Evolutionary conservation across 2,888 invertebrate genomes (phyloP), one percentile per base, ranked within the genome.

Genomic region (Linyphia triangularis): DNA sequence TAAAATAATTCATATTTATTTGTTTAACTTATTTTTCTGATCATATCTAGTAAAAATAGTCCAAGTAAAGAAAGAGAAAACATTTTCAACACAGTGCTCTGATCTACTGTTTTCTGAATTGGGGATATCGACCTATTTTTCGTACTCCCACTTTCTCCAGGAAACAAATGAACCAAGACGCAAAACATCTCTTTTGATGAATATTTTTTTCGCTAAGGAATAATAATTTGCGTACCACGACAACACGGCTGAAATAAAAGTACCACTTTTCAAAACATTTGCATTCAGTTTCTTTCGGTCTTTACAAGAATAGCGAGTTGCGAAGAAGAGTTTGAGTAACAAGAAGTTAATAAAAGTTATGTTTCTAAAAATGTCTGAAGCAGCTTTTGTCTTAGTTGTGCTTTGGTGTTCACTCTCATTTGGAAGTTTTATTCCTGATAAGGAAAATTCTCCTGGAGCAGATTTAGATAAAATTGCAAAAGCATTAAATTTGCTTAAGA

Each of bases 61-160:
- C 4, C 33, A 26, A 9, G 26, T 24, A 24, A 26, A 24, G 63
- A 63, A 26, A 63, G 13, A 63, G 63, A 24, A 26, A 9, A 7
- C 63, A 63, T 57, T 57, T 57, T 57, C 9, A 19, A 6, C 57
- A 57, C 10, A 19, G 10, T 43, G 10, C 57, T 57, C 22, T 22
- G 6, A 57, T 24, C 28, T 26, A 65, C 16, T 65, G 28, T 26
- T 65, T 65, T 24, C 65, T 24, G 65, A 65, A 61, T 65, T 26
- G 22, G 26, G 65, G 43, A 43, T 10, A 72, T 72, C 51, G 72
- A 72, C 43, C 72, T 72, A 43, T 72, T 72, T 72, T 33, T 51
- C 40, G 24, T 22, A 22, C 72, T 24, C 51, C 72, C 26, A 51
- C 72, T 72, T 72, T 72, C 72, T 72, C 43, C 26, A 26, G 51